Evolutionary conservation across 2,113 vertebrate genomes (phyloP).

Genomic region (Isichthys henryi): DNA sequence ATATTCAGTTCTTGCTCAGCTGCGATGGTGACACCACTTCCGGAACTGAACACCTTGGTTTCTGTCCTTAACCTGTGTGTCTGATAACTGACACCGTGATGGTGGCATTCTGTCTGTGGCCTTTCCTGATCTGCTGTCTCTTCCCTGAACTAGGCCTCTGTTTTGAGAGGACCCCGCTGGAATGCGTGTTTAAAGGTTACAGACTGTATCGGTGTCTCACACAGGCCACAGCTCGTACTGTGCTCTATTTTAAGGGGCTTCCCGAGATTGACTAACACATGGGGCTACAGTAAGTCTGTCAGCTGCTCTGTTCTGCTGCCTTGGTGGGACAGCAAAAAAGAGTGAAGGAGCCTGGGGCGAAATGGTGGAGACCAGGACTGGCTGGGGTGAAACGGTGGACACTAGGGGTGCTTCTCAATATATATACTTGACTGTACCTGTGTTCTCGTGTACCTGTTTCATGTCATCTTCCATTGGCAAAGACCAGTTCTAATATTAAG

Average conservation of each 20-base stretch:
- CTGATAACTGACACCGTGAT: background rate
- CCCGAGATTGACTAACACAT: background rate
- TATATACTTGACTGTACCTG: too few relatives aligned
- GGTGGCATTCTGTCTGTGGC: background rate
- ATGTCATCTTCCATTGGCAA: too few relatives aligned
- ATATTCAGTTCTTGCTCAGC: background rate
- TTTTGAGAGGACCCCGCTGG: conserved; percentile 32
- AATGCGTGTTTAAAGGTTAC: conserved; percentile 61
- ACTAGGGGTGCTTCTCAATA: too few relatives aligned
- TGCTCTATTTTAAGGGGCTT: conserved; percentile 21
- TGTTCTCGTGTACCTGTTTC: too few relatives aligned
- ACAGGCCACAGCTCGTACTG: background rate
- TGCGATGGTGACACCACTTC: background rate
- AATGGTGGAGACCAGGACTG: background rate
- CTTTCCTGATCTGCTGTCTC: background rate
- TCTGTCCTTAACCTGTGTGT: background rate
- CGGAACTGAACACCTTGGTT: background rate
- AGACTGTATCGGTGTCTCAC: conserved; percentile 49
- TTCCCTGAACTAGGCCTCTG: conserved; percentile 14
- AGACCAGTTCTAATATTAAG: too few relatives aligned
- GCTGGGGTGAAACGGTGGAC: background rate
- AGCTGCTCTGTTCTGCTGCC: background rate
- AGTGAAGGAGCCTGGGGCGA: background rate
- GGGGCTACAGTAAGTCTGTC: background rate
- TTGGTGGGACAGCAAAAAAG: background rate